These are phyloP conservation scores for Fistularia commersonii DNA, from an alignment of 2,797 vertebrate genomes.

Conservation along the genomic window DNA sequence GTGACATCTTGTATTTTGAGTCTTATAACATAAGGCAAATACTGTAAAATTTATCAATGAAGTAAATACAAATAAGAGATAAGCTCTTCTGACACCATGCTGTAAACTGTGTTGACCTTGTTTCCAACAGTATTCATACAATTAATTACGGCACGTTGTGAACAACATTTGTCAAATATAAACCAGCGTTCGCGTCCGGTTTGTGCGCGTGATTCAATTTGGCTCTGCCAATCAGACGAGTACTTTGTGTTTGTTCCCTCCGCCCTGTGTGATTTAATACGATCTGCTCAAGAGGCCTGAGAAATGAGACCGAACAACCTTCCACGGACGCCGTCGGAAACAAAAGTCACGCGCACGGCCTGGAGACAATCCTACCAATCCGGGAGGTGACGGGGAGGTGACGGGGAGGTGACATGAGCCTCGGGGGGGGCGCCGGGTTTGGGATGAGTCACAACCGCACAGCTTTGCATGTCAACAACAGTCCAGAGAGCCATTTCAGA, in stretches of 20 bases:
- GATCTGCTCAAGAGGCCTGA: constrained; percentile 32
- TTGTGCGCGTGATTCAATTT: constrained; percentile 35
- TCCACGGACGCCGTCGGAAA: too few relatives aligned
- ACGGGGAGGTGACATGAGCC: too few relatives aligned
- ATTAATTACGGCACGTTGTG: constrained; percentile 10
- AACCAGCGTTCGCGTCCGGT: constrained; percentile 4
- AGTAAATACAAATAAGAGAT: too few relatives aligned
- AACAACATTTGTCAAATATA: neutral
- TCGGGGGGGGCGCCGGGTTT: too few relatives aligned
- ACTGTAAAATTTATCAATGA: too few relatives aligned
- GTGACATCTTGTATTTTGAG: constrained; percentile 11
- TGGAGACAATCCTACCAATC: too few relatives aligned
- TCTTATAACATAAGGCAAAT: too few relatives aligned
- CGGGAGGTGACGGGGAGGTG: too few relatives aligned
- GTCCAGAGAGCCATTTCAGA: too few relatives aligned
- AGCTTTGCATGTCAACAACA: too few relatives aligned
- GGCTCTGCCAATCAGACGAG: constrained; percentile 22
- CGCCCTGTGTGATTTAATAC: constrained; percentile 18
- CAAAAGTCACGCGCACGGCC: too few relatives aligned
- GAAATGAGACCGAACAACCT: constrained; percentile 7
- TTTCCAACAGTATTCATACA: constrained; percentile 2
- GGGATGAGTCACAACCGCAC: too few relatives aligned
- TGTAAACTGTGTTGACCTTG: constrained; percentile 10
- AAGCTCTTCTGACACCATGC: neutral
- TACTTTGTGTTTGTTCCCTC: constrained; percentile 20